Percentiles rank a stretch among this genome's conserved stretches.
These are phyloP conservation scores for Drosophila paranaensis DNA, from an alignment of 2,888 invertebrate genomes.

Conservation along the genomic window DNA sequence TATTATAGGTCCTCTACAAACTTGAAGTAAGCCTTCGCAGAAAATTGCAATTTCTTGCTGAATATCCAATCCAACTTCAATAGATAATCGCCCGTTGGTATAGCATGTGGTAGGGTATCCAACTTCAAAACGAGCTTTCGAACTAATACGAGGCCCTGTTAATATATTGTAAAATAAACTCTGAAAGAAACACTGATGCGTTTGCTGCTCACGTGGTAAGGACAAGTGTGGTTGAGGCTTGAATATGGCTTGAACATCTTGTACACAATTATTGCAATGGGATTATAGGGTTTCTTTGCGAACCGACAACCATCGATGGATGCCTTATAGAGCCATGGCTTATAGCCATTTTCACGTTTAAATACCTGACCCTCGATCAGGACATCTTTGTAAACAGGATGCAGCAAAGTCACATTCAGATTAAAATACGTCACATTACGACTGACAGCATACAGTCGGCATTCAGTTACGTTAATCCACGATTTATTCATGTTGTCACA, in stretches of 20 bases:
- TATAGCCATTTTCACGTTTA: constrained; percentile 32
- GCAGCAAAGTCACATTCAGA: constrained; percentile 3
- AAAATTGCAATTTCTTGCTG: not conserved
- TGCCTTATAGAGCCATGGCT: constrained; percentile 33
- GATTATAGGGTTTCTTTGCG: constrained; percentile 13
- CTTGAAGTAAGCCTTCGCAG: not conserved
- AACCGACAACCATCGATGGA: constrained; percentile 21
- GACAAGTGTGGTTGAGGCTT: constrained; percentile 32
- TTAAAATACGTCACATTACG: constrained; percentile 25
- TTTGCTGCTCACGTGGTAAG: constrained; percentile 24
- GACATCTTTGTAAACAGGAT: constrained; percentile 2
- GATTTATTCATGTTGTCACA: constrained; percentile 17
- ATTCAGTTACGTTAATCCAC: constrained; percentile 5
- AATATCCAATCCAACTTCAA: constrained; percentile 7
- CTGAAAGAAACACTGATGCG: too few relatives aligned
- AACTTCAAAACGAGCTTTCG: not conserved
- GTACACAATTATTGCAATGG: constrained; percentile 1
- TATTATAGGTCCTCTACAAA: constrained; percentile 21
- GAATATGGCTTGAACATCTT: not conserved
- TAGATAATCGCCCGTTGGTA: constrained; percentile 44
- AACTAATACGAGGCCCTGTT: not conserved
- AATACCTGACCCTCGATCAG: not conserved
- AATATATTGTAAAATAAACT: not conserved
- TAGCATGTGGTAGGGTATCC: not conserved
- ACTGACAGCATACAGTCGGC: constrained; percentile 26